Conservation (phyloP, 2,797 vertebrate genomes). For the Cheirogaleus major region DNA sequence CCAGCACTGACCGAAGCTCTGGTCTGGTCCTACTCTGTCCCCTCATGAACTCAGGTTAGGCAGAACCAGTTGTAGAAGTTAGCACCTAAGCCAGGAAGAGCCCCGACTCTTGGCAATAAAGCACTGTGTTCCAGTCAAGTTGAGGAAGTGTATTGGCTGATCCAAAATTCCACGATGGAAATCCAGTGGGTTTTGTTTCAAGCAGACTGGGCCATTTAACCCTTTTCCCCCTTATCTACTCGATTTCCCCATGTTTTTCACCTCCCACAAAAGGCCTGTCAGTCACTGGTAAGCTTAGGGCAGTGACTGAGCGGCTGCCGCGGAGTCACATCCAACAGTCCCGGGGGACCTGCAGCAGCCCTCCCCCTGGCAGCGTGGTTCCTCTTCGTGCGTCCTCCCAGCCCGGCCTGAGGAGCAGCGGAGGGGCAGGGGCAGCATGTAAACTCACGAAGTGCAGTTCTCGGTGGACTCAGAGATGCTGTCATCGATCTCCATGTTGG, state of each 20-base stretch:
- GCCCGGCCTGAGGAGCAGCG: neutral
- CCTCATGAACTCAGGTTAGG: neutral
- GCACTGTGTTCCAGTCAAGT: neutral
- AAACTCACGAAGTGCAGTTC: conserved; percentile 93
- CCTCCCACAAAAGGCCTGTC: neutral
- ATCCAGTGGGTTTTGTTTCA: neutral
- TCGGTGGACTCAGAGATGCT: conserved; percentile 46
- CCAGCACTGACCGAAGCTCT: neutral
- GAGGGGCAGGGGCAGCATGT: neutral
- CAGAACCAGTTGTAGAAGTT: neutral
- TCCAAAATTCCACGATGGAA: neutral
- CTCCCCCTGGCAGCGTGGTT: neutral
- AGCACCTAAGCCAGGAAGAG: neutral
- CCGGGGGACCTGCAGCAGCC: neutral
- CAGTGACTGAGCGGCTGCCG: neutral
- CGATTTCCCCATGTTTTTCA: neutral
- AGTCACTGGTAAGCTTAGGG: neutral
- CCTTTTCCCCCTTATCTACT: no score
- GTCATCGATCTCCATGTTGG: conserved; percentile 82
- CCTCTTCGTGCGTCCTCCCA: neutral
- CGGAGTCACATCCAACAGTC: accelerated
- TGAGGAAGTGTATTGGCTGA: neutral
- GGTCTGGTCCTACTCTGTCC: neutral
- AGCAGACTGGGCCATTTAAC: neutral
- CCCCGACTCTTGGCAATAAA: neutral